These are phyloP conservation scores for Protonemura montana DNA, from an alignment of 2,888 invertebrate species.

Conservation along the genomic window DNA sequence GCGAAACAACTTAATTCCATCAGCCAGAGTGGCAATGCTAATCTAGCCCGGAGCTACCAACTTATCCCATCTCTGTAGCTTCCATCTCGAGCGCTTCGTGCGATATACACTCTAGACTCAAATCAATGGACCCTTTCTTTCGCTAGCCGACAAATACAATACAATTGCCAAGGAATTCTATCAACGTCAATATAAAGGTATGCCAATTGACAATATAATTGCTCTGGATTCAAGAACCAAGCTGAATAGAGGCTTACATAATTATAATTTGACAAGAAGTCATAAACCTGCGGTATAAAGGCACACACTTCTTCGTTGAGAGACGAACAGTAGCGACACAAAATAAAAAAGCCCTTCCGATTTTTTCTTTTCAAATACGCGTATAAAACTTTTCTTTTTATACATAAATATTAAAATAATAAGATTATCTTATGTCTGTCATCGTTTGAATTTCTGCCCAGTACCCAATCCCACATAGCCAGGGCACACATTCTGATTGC, in stretches of 20 bases:
- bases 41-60: neutral
- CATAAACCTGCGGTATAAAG: no score
- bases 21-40: conserved; percentile 38
- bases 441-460: neutral
- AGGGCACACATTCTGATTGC: neutral
- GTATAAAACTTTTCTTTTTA: no score
- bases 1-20: conserved; percentile 24
- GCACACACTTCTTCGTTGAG: no score
- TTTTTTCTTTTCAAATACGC: no score
- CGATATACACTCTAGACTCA: neutral
- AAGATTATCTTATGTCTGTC: conserved; percentile 7
- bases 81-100: neutral
- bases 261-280: no score
- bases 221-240: no score
- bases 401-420: neutral
- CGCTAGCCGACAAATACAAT: neutral
- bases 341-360: no score
- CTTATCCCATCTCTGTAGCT: conserved; percentile 8
- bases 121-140: neutral
- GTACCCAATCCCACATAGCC: neutral
- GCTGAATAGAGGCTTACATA: no score
- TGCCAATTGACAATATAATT: no score
- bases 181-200: neutral
- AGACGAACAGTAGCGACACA: no score
- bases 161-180: neutral